Evolutionary conservation across 2,888 invertebrate species (phyloP), one percentile per base, ranked within the genome.

Genomic region (Anthrax anthrax): DNA sequence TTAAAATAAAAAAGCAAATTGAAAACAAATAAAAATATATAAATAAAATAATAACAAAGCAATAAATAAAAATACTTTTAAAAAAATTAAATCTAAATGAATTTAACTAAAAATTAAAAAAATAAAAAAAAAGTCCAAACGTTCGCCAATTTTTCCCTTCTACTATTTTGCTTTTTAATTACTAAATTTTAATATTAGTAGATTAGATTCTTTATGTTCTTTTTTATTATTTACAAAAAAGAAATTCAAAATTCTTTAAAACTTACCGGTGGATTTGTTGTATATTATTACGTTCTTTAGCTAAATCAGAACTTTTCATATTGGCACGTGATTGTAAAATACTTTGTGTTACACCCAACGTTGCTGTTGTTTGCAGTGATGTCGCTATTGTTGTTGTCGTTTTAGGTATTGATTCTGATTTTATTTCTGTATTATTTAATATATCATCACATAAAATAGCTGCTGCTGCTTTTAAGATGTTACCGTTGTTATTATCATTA

Each of bases 291-390:
- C 61, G 63, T 45, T 62, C 61, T 38, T 57, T 58, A 42, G 55
- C 56, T 44, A 62, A 55, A 48, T 61, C 63, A 9, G 58, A 55
- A 42, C 55, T 54, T 48, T 57, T 58, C 61, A 63, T 62, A 51
- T 61, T 61, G 37, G 60, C 60, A 48, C 61, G 56, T 51, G 54
- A 59, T 37, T 61, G 58, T 43, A 61, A 51, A 40, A 62, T 55
- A 18, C 56, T 52, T 45, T 59, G 56, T 39, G 58, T 55, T n/a
- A n/a, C n/a, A n/a, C n/a, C n/a, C n/a, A n/a, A n/a, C n/a, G n/a
- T n/a, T n/a, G n/a, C n/a, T n/a, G n/a, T n/a, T n/a, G n/a, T n/a
- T n/a, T n/a, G n/a, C n/a, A n/a, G n/a, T n/a, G n/a, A n/a, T n/a
- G n/a, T n/a, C n/a, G n/a, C n/a, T 12, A 56, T 54, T 17, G 32